Evolutionary conservation across 2,888 invertebrate species (phyloP).

Genomic region (Timandra comae): DNA sequence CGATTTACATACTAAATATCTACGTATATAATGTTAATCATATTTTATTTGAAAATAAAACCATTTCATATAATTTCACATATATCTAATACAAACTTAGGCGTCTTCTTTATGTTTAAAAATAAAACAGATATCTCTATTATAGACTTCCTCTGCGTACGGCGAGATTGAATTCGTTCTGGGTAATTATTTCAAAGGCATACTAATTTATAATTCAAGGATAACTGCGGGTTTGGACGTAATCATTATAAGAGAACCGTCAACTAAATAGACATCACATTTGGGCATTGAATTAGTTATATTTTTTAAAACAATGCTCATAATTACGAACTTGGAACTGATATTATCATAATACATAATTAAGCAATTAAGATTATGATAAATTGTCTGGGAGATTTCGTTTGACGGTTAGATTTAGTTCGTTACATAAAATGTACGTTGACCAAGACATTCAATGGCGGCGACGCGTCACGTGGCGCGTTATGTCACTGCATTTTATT

Average conservation of each 20-base stretch:
- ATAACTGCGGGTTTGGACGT: slow-evolving; percentile 23
- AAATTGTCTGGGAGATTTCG: slow-evolving; percentile 5
- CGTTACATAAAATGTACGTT: slow-evolving; percentile 13
- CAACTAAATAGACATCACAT: slow-evolving; percentile 21
- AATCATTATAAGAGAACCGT: slow-evolving; percentile 25
- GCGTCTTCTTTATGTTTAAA: slow-evolving; percentile 17
- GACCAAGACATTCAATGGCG: slow-evolving; percentile 22
- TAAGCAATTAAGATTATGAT: slow-evolving; percentile 15
- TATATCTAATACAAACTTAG: slow-evolving; percentile 30
- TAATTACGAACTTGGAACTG: slow-evolving; percentile 21
- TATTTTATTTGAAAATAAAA: no score
- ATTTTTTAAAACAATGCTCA: slow-evolving; percentile 24
- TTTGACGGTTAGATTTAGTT: slow-evolving; percentile 2
- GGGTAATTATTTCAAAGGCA: slow-evolving; percentile 37
- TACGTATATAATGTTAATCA: no score
- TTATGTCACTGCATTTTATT: slow-evolving; percentile 39
- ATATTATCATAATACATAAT: slow-evolving; percentile 19
- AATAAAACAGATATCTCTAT: slow-evolving; percentile 62
- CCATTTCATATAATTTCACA: no score
- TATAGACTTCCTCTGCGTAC: slow-evolving; percentile 48
- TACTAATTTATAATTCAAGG: slow-evolving; percentile 39
- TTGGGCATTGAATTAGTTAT: slow-evolving; percentile 18
- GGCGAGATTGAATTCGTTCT: slow-evolving; percentile 45
- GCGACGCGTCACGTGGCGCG: slow-evolving; percentile 20
- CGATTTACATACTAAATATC: no score